phyloP scores from a whole-genome alignment of 30 jellyfish, hydroid and myxozoan species.

The Rhopilema esculentum region DNA sequence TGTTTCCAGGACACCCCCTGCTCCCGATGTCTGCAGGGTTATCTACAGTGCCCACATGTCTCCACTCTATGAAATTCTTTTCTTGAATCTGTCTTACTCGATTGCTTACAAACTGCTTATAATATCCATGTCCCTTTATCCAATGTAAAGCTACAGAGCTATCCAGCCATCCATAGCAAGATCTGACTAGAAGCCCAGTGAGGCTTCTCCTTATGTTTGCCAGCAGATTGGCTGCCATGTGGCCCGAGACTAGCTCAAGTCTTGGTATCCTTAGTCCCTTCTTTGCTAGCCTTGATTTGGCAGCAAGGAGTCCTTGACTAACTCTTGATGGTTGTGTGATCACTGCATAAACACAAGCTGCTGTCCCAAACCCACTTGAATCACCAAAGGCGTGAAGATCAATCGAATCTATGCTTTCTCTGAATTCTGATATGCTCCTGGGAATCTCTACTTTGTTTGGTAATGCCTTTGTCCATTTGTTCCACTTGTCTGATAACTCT shows the following conservation, averaged over 20 bases:
- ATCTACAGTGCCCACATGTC: slow-evolving; percentile 56
- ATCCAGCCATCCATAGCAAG: slow-evolving; percentile 63
- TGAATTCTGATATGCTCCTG: slow-evolving; percentile 5
- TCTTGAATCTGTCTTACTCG: slow-evolving; percentile 45
- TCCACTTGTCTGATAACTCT: slow-evolving; percentile 3
- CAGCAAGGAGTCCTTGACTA: slow-evolving; percentile 25
- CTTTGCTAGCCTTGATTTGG: slow-evolving; percentile 53
- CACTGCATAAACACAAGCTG: slow-evolving; percentile 44
- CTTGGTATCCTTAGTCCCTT: slow-evolving; percentile 54
- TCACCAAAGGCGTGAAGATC: slow-evolving; percentile 69
- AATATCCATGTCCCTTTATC: slow-evolving; percentile 60
- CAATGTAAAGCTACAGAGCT: slow-evolving; percentile 76
- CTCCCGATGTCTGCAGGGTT: slow-evolving; percentile 78
- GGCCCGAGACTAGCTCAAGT: slow-evolving; percentile 44
- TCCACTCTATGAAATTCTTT: slow-evolving; percentile 56
- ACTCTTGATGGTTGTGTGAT: slow-evolving; percentile 9
- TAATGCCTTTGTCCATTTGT: slow-evolving; percentile 13
- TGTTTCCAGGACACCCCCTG: slow-evolving; percentile 47
- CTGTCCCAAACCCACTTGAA: slow-evolving; percentile 49
- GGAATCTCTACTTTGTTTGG: slow-evolving; percentile 52
- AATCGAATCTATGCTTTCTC: slow-evolving; percentile 17
- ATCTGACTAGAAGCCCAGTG: not conserved
- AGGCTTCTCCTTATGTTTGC: slow-evolving; percentile 13
- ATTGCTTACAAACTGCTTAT: slow-evolving; percentile 78
- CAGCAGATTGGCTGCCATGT: slow-evolving; percentile 55